Percentiles rank a stretch among this genome's conserved stretches.
phyloP scores from a whole-genome alignment of 2,888 invertebrate genomes.

The Stratiomys singularior region DNA sequence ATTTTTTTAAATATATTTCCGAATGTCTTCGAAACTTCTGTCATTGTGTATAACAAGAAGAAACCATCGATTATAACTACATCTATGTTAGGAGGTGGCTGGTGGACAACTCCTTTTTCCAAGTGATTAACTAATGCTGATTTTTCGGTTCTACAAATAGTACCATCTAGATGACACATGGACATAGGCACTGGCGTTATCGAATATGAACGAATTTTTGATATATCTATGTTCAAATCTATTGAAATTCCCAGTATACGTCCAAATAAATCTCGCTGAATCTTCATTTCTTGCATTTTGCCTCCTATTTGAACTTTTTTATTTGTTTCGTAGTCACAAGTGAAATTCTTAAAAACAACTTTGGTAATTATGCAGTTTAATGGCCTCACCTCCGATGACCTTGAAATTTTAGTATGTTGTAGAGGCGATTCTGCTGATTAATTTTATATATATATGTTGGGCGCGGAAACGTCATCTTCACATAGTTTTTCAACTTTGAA shows the following conservation, averaged over 20 bases:
- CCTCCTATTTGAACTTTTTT: slow-evolving; percentile 50
- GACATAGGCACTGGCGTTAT: slow-evolving; percentile 57
- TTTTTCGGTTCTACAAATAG: slow-evolving; percentile 56
- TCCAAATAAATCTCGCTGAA: slow-evolving; percentile 57
- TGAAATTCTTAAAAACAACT: not conserved
- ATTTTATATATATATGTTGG: too few relatives aligned
- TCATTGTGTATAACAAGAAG: slow-evolving; percentile 55
- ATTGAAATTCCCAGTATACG: slow-evolving; percentile 55
- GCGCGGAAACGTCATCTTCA: too few relatives aligned
- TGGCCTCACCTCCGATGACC: too few relatives aligned
- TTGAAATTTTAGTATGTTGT: too few relatives aligned
- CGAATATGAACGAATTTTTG: slow-evolving; percentile 56
- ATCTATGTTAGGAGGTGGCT: slow-evolving; percentile 53
- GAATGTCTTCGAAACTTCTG: slow-evolving; percentile 44
- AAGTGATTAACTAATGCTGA: slow-evolving; percentile 53
- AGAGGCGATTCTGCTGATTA: too few relatives aligned
- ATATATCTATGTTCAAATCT: slow-evolving; percentile 51
- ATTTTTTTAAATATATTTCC: slow-evolving; percentile 46
- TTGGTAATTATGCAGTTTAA: too few relatives aligned
- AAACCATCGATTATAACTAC: slow-evolving; percentile 59
- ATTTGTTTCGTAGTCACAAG: not conserved
- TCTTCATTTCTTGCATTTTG: slow-evolving; percentile 55
- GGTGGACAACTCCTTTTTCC: slow-evolving; percentile 49
- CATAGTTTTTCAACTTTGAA: too few relatives aligned
- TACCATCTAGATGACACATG: slow-evolving; percentile 57